These are phyloP conservation scores for Chironomus striatipennis DNA, from an alignment of 1,140 invertebrate species.

Conservation along the genomic window DNA sequence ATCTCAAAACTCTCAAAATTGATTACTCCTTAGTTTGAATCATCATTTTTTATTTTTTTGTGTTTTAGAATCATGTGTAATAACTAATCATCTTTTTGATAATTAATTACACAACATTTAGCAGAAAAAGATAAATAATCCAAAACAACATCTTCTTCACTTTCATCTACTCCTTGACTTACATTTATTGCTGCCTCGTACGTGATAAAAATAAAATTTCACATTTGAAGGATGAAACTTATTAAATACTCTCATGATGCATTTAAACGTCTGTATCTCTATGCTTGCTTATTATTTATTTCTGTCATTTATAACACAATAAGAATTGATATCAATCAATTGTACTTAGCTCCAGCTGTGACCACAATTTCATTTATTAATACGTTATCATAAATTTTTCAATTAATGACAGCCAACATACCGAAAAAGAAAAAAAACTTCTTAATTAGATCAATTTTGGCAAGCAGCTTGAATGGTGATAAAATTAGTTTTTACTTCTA, in stretches of 20 bases:
- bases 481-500: neutral
- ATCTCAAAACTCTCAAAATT: too few species aligned
- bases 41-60: too few species aligned
- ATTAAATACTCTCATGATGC: neutral
- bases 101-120: too few species aligned
- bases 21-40: too few species aligned
- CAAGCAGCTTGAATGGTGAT: neutral
- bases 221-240: neutral
- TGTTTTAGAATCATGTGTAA: too few species aligned
- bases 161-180: too few species aligned
- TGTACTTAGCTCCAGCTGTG: neutral
- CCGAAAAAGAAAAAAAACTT: neutral
- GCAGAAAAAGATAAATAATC: too few species aligned
- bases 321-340: neutral
- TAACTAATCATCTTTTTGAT: too few species aligned
- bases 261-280: too few species aligned
- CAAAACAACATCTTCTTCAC: too few species aligned
- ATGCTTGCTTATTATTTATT: neutral
- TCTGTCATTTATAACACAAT: neutral
- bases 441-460: constrained; percentile 8
- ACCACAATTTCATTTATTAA: neutral
- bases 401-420: neutral
- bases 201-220: neutral
- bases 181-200: neutral
- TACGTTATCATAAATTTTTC: neutral